Conservation (phyloP, 2,888 invertebrate genomes). For the Rotaria socialis region DNA sequence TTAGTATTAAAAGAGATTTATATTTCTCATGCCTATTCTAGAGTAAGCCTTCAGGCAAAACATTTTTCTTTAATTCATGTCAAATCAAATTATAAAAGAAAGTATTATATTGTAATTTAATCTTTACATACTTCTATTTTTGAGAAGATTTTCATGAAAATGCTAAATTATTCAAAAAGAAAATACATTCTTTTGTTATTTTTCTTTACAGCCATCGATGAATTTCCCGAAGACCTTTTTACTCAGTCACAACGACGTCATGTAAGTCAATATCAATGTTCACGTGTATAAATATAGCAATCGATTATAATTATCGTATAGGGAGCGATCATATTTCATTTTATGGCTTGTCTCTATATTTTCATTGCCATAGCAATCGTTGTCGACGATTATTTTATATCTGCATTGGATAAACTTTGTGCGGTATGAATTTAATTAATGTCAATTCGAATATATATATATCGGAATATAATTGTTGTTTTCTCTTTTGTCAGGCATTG, state of each 20-base stretch:
- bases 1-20: background rate
- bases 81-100: conserved; percentile 2
- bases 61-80: background rate
- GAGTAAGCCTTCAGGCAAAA: background rate
- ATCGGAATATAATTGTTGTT: background rate
- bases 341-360: conserved; percentile 73
- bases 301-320: conserved; percentile 49
- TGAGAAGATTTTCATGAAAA: conserved; percentile 83
- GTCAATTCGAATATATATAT: too few relatives aligned
- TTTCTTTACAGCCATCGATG: conserved; percentile 25
- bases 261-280: background rate
- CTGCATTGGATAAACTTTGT: conserved; percentile 80
- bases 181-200: background rate
- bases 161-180: conserved; percentile 63
- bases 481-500: conserved; percentile 49
- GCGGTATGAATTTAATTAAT: conserved; percentile 57
- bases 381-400: conserved; percentile 87
- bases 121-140: background rate
- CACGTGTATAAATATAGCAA: background rate
- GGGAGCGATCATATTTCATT: conserved; percentile 75
- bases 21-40: background rate
- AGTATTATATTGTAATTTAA: background rate
- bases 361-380: conserved; percentile 77
- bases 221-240: conserved; percentile 45
- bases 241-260: conserved; percentile 39